These are phyloP conservation scores for Ceriagrion tenellum DNA, from an alignment of 2,888 invertebrate species.

Conservation along the genomic window DNA sequence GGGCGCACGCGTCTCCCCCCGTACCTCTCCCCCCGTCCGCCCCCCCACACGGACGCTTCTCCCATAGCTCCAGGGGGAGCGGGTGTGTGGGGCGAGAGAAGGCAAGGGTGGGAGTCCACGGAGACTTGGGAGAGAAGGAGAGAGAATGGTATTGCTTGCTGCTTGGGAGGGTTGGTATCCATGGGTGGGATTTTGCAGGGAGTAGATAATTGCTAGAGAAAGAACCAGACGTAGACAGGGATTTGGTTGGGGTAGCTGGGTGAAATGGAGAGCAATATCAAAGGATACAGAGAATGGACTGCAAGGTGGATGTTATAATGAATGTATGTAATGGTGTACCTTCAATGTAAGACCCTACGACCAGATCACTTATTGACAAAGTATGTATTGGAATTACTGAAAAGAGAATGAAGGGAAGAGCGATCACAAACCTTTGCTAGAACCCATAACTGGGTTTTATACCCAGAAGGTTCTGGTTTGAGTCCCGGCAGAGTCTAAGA, in stretches of 20 bases:
- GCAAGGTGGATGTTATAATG: no score
- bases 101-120: neutral
- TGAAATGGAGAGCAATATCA: neutral
- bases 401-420: no score
- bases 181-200: neutral
- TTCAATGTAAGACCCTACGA: no score
- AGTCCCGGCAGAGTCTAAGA: no score
- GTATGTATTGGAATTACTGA: no score
- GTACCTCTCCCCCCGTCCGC: neutral
- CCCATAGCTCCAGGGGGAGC: neutral
- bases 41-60: neutral
- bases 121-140: neutral
- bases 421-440: no score
- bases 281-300: no score
- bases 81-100: neutral
- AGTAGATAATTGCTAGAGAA: neutral
- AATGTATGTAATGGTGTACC: no score
- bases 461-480: no score
- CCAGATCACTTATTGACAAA: no score
- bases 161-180: neutral
- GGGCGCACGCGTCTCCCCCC: slow-evolving; percentile 44
- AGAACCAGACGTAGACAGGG: neutral
- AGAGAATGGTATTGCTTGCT: neutral
- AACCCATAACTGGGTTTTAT: no score
- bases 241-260: neutral